These are phyloP conservation scores for Hirtodrosophila histrioides DNA, from an alignment of 2,888 invertebrate species.

Conservation along the genomic window DNA sequence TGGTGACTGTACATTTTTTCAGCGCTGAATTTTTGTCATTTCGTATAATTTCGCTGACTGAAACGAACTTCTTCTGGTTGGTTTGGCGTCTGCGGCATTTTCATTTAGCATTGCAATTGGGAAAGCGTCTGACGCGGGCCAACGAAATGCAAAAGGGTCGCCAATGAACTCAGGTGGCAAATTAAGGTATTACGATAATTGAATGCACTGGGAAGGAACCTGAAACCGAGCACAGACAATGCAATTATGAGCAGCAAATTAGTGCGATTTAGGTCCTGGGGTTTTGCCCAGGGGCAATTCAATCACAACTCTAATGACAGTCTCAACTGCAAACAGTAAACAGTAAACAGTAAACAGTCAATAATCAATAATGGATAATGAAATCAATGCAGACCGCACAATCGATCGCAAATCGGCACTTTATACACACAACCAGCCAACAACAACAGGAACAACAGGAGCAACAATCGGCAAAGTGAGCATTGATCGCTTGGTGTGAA, in stretches of 20 bases:
- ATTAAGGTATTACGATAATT: slow-evolving; percentile 73
- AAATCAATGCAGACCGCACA: slow-evolving; percentile 73
- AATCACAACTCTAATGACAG: slow-evolving; percentile 44
- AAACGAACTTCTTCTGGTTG: slow-evolving; percentile 71
- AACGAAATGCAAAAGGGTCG: slow-evolving; percentile 30
- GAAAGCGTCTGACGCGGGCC: slow-evolving; percentile 30
- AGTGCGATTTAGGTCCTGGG: slow-evolving; percentile 7
- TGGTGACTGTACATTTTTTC: slow-evolving; percentile 47
- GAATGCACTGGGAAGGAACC: slow-evolving; percentile 45
- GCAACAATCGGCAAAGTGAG: slow-evolving; percentile 59
- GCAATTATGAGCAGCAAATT: slow-evolving; percentile 73
- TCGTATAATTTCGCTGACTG: slow-evolving; percentile 42
- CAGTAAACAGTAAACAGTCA: slow-evolving; percentile 32
- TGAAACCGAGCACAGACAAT: slow-evolving; percentile 58
- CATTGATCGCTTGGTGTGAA: slow-evolving; percentile 63
- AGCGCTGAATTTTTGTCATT: slow-evolving; percentile 1
- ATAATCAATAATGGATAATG: slow-evolving; percentile 61
- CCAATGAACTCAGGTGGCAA: slow-evolving; percentile 74
- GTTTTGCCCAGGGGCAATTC: slow-evolving; percentile 9
- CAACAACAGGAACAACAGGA: slow-evolving; percentile 16
- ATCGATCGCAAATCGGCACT: slow-evolving; percentile 63
- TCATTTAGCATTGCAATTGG: slow-evolving; percentile 53
- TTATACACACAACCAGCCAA: slow-evolving; percentile 4
- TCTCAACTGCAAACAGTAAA: slow-evolving; percentile 30
- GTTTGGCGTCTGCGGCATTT: slow-evolving; percentile 75